A percentile compares a stretch with the other conserved stretches of the same genome.
phyloP scores from a whole-genome alignment of 2,113 vertebrate genomes.

The Lagopus leucura region DNA sequence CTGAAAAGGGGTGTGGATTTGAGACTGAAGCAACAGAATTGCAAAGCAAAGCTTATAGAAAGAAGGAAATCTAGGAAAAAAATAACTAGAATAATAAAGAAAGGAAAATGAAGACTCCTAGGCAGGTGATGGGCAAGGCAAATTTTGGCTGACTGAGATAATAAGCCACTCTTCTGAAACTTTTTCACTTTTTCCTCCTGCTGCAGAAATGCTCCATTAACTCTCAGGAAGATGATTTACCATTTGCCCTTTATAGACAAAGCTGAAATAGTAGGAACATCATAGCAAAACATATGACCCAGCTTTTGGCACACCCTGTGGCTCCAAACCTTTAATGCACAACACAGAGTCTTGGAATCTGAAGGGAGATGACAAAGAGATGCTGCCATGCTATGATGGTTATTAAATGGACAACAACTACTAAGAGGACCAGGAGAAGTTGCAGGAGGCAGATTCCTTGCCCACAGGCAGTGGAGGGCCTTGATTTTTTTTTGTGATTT shows the following conservation, averaged over 20 bases:
- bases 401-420: background rate
- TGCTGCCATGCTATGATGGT: background rate
- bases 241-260: constrained; percentile 63
- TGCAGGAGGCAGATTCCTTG: background rate
- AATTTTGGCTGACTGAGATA: constrained; percentile 40
- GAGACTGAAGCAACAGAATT: background rate
- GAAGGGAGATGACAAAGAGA: constrained; percentile 5
- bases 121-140: background rate
- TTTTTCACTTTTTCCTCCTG: constrained; percentile 22
- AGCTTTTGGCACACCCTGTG: constrained; percentile 48
- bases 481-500: background rate
- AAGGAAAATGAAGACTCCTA: constrained; percentile 15
- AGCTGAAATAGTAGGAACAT: constrained; percentile 49
- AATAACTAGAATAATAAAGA: background rate
- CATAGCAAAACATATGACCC: constrained; percentile 51
- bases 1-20: background rate
- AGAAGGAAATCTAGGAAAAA: background rate
- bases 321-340: constrained; percentile 12
- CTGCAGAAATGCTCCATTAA: constrained; percentile 62
- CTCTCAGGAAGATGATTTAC: constrained; percentile 60
- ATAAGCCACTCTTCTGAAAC: constrained; percentile 31
- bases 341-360: background rate
- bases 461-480: background rate
- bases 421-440: background rate
- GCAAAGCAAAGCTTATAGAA: background rate